phyloP scores from a whole-genome alignment of 2,888 invertebrate species.

The Oithona nana region DNA sequence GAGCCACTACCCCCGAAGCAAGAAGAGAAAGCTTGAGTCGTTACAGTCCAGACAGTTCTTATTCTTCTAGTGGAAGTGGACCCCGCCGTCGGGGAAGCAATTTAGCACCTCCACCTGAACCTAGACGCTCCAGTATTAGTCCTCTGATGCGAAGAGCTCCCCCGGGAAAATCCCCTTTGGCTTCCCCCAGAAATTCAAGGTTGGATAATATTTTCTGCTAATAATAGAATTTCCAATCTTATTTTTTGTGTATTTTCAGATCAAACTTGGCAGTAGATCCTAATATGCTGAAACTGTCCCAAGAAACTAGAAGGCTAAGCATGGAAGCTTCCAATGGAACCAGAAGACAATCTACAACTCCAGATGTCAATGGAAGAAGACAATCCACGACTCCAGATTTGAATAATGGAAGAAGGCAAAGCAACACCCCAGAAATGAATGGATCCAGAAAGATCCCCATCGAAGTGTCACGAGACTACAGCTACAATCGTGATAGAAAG shows the following conservation, averaged over 20 bases:
- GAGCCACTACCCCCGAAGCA: conserved; percentile 8
- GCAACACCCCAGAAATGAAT: background rate
- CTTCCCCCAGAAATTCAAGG: conserved; percentile 14
- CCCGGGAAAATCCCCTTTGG: conserved; percentile 14
- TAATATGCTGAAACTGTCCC: conserved; percentile 5
- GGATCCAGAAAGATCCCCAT: background rate
- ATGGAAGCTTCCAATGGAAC: conserved; percentile 3
- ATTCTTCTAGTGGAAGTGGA: background rate
- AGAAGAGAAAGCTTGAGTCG: background rate
- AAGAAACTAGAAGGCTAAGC: conserved; percentile 12
- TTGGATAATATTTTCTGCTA: background rate
- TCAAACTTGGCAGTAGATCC: conserved; percentile 5
- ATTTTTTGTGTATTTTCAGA: too few species aligned
- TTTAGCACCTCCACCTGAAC: background rate
- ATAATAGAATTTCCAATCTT: too few species aligned
- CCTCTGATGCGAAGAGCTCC: background rate
- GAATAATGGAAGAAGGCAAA: background rate
- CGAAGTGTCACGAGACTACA: background rate
- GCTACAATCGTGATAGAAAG: background rate
- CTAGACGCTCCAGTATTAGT: conserved; percentile 2
- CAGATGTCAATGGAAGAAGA: background rate
- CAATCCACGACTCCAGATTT: conserved; percentile 1
- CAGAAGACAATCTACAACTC: background rate
- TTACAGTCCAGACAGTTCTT: background rate
- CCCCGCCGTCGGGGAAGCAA: background rate